phyloP scores from a whole-genome alignment of 2,113 vertebrate species.

The Marmota flaviventris region DNA sequence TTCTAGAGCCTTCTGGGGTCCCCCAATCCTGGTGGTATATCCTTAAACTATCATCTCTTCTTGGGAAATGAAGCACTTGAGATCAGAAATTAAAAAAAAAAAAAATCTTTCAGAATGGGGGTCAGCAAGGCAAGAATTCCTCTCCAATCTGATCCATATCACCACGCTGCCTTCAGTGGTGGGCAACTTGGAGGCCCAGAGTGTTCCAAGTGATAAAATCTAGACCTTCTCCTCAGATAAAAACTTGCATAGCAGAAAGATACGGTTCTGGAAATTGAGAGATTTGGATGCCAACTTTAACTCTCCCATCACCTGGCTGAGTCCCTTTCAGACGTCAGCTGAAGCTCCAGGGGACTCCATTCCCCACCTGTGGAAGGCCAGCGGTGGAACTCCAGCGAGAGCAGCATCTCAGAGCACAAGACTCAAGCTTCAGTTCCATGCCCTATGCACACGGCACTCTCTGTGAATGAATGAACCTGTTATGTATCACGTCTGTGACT shows the following conservation, averaged over 20 bases:
- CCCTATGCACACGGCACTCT: neutral
- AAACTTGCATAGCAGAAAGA: neutral
- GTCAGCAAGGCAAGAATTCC: neutral
- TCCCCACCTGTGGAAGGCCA: neutral
- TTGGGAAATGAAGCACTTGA: neutral
- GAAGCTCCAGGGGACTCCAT: neutral
- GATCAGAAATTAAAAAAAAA: neutral
- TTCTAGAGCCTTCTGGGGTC: neutral
- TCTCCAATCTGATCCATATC: neutral
- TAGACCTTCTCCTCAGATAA: neutral
- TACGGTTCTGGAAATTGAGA: rapidly evolving
- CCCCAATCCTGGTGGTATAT: neutral
- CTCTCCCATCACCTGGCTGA: neutral
- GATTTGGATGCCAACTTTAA: neutral
- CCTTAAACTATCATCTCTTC: neutral
- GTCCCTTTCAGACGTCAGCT: neutral
- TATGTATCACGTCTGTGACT: neutral
- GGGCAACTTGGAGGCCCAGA: neutral
- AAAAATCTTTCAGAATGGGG: neutral
- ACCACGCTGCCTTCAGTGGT: neutral
- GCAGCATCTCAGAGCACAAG: neutral
- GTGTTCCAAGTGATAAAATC: neutral
- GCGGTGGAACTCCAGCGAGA: neutral
- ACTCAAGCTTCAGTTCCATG: neutral
- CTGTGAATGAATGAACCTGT: neutral